Conservation (phyloP, 2,797 vertebrate species). For the Cottoperca gobio region DNA sequence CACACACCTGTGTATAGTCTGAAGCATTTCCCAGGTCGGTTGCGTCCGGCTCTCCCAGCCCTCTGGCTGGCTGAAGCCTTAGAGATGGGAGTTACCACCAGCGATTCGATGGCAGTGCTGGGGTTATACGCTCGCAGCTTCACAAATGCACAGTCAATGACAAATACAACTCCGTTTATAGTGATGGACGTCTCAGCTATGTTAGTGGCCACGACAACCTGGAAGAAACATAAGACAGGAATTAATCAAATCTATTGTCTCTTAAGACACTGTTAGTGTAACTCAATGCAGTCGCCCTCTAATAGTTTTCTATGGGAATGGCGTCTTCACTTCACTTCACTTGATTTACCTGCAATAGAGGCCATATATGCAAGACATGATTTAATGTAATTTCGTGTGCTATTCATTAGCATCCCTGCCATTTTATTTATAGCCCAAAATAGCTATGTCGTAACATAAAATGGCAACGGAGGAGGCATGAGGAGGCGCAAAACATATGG, state of each 20-base stretch:
- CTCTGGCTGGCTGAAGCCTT: constrained; percentile 97
- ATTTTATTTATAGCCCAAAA: neutral
- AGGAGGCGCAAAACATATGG: neutral
- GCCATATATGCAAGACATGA: neutral
- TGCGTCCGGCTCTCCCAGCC: constrained; percentile 93
- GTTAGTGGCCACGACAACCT: constrained; percentile 98
- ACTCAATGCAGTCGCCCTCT: neutral
- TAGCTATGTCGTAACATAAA: neutral
- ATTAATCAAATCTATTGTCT: neutral
- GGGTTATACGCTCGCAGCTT: constrained; percentile 98
- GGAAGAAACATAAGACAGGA: constrained; percentile 15
- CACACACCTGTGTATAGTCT: constrained; percentile 93
- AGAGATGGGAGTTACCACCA: constrained; percentile 96
- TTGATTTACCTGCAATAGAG: neutral
- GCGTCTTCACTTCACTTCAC: neutral
- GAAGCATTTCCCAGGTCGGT: constrained; percentile 95
- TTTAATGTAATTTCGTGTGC: neutral
- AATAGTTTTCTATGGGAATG: neutral
- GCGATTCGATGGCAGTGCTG: constrained; percentile 92
- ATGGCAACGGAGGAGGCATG: no score
- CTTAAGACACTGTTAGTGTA: neutral
- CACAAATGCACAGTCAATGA: constrained; percentile 97
- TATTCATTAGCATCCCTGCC: neutral
- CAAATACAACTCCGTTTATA: constrained; percentile 92
- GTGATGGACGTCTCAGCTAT: constrained; percentile 98